Percentiles rank a stretch among this genome's conserved stretches.
Conservation (phyloP, 2,113 vertebrate genomes). For the Gorsachius goisagi region DNA sequence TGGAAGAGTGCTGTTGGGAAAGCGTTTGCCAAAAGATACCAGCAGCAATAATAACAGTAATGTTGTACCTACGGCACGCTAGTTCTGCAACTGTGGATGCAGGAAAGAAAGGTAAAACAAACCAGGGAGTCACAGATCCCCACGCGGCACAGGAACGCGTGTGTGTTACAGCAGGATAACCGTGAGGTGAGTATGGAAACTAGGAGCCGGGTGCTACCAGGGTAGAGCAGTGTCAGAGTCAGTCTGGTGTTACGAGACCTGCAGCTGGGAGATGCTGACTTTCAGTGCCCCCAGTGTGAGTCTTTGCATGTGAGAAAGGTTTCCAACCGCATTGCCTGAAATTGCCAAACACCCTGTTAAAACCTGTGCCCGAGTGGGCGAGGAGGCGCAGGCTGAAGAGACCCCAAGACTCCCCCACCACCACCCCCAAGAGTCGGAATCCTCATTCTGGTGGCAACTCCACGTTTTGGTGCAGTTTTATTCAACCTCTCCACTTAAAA, state of each 20-base stretch:
- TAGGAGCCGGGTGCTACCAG: neutral
- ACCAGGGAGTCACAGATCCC: neutral
- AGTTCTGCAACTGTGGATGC: neutral
- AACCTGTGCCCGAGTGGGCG: fast-evolving
- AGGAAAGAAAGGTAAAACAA: neutral
- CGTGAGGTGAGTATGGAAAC: fast-evolving
- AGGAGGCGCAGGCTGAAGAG: neutral
- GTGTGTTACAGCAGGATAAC: neutral
- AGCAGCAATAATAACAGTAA: neutral
- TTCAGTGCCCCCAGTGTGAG: neutral
- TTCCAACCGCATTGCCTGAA: neutral
- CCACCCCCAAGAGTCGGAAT: neutral
- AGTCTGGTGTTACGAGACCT: neutral
- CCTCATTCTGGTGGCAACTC: neutral
- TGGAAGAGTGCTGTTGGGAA: neutral
- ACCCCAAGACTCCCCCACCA: too few relatives aligned
- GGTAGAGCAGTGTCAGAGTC: neutral
- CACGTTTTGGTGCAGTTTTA: neutral
- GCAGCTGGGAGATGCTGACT: fast-evolving
- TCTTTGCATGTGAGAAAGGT: too few relatives aligned
- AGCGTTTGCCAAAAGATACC: neutral
- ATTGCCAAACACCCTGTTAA: neutral
- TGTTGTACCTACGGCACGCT: neutral
- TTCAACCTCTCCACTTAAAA: neutral
- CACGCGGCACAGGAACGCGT: fast-evolving